phyloP scores from a whole-genome alignment of 2,113 vertebrate species.

The Murina feae region DNA sequence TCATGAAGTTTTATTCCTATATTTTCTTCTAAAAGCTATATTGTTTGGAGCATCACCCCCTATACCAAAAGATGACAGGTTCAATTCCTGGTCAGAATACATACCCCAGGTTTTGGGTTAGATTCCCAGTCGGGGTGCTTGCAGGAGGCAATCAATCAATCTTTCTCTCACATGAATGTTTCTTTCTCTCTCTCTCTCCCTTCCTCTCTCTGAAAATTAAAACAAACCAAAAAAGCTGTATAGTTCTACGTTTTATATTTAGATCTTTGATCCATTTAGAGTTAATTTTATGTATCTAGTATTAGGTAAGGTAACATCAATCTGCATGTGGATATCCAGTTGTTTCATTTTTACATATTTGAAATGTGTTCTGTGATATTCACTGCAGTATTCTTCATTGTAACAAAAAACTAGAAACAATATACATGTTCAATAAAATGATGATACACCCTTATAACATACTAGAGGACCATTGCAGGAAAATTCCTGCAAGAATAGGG shows the following conservation, averaged over 20 bases:
- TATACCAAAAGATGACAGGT: background rate
- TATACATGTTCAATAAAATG: background rate
- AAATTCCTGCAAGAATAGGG: too few relatives aligned
- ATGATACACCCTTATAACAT: background rate
- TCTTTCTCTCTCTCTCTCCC: too few relatives aligned
- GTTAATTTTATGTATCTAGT: background rate
- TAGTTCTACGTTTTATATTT: background rate
- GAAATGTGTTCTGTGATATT: slow-evolving; percentile 11
- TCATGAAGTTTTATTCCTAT: background rate
- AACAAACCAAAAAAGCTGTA: background rate
- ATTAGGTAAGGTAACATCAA: background rate
- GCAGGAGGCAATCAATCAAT: background rate
- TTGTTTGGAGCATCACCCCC: background rate
- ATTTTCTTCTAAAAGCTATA: background rate
- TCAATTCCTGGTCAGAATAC: background rate
- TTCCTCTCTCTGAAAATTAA: background rate
- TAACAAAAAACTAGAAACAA: background rate
- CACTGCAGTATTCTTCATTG: background rate
- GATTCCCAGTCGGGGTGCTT: background rate
- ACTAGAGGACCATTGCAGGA: too few relatives aligned
- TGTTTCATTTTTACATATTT: background rate
- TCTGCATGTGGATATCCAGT: background rate
- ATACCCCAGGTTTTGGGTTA: background rate
- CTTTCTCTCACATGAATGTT: background rate
- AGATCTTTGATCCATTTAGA: background rate